Conservation (phyloP, 1,140 invertebrate species). For the Bombus fervidus region DNA sequence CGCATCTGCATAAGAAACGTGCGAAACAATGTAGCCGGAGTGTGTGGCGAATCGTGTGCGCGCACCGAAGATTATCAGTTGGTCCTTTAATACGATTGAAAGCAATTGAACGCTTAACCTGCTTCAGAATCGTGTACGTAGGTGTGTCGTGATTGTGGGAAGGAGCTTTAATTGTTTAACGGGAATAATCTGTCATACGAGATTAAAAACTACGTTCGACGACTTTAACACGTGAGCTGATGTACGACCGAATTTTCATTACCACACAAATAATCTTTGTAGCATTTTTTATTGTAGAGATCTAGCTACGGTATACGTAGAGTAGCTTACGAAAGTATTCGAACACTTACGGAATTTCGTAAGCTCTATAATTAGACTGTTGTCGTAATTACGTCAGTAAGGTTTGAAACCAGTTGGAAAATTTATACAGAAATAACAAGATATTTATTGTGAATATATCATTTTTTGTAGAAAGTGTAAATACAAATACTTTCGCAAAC, state of each 20-base stretch:
- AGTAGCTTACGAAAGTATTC: no score
- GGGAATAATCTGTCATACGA: background rate
- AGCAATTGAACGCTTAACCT: slow-evolving; percentile 7
- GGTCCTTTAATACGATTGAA: background rate
- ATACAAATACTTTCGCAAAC: background rate
- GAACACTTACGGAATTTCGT: no score
- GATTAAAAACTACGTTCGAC: background rate
- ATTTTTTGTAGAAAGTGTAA: no score
- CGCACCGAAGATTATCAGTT: background rate
- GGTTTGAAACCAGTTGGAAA: no score
- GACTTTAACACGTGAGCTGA: background rate
- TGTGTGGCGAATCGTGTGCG: background rate
- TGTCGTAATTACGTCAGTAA: no score
- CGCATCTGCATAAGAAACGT: slow-evolving; percentile 27
- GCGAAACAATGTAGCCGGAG: background rate
- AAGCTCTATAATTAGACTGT: no score
- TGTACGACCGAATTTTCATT: no score
- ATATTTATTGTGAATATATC: no score
- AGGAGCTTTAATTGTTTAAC: background rate
- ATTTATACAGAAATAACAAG: no score
- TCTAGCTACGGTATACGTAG: no score
- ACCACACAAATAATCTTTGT: background rate
- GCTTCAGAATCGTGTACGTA: background rate
- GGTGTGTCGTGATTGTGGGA: background rate
- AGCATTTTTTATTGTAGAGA: no score